phyloP scores from a whole-genome alignment of 2,113 vertebrate species.

The Sceloporus tristichus region DNA sequence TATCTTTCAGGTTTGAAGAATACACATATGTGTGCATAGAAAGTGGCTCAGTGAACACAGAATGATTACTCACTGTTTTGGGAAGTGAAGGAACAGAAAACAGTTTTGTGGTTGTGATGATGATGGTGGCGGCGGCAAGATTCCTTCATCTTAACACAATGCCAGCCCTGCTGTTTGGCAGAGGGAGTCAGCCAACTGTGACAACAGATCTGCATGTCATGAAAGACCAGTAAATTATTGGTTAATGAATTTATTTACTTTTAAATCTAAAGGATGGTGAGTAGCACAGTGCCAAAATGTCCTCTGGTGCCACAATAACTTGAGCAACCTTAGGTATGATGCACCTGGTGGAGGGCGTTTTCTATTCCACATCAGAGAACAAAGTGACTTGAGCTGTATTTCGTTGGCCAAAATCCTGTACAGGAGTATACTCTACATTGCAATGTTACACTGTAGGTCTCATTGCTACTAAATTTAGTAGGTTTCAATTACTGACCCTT shows the following conservation, averaged over 20 bases:
- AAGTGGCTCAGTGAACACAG: too few species aligned
- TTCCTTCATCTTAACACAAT: too few species aligned
- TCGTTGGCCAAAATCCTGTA: not conserved
- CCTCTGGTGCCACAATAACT: not conserved
- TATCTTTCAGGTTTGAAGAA: too few species aligned
- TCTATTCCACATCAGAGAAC: not conserved
- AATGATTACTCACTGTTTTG: too few species aligned
- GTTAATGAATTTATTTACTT: not conserved
- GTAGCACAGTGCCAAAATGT: not conserved
- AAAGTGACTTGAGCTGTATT: not conserved
- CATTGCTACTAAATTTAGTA: not conserved
- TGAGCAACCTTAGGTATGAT: not conserved
- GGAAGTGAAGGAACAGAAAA: not conserved
- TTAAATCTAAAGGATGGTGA: not conserved
- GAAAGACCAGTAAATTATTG: not conserved
- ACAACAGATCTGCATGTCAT: not conserved
- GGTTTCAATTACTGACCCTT: not conserved
- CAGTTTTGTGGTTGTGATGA: too few species aligned
- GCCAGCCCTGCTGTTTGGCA: not conserved
- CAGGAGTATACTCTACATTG: not conserved
- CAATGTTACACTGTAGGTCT: not conserved
- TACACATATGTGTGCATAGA: too few species aligned
- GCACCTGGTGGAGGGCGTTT: not conserved
- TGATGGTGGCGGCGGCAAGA: too few species aligned
- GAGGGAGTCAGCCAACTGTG: not conserved